Evolutionary conservation across 2,888 invertebrate genomes (phyloP).

Genomic region (Hylaea fasciaria): DNA sequence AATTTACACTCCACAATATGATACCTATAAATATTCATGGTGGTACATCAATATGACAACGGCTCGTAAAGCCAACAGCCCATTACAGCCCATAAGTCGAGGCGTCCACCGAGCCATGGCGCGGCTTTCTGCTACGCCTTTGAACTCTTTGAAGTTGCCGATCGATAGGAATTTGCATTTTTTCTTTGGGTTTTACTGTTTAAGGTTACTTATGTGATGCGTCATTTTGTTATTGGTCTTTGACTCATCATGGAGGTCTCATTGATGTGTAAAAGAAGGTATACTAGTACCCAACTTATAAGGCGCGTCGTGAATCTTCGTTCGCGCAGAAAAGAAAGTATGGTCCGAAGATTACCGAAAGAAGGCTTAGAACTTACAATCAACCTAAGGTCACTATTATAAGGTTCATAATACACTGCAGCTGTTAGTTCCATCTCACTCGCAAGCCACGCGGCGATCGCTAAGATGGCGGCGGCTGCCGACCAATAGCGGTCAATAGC

Average conservation of each 20-base stretch:
- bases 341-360: too few species aligned
- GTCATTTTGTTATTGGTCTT: slow-evolving; percentile 10
- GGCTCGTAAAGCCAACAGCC: slow-evolving; percentile 18
- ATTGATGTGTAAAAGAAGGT: too few species aligned
- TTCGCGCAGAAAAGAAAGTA: too few species aligned
- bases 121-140: slow-evolving; percentile 23
- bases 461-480: too few species aligned
- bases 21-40: slow-evolving; percentile 28
- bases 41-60: slow-evolving; percentile 27
- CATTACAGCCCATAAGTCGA: slow-evolving; percentile 44
- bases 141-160: slow-evolving; percentile 46
- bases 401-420: too few species aligned
- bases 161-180: slow-evolving; percentile 33
- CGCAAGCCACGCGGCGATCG: too few species aligned
- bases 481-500: too few species aligned
- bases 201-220: background rate
- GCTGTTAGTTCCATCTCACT: too few species aligned
- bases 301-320: too few species aligned
- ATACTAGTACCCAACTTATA: too few species aligned
- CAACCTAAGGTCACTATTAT: too few species aligned
- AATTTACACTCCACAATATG: slow-evolving; percentile 9
- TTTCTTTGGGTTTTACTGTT: slow-evolving; percentile 15
- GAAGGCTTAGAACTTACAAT: too few species aligned
- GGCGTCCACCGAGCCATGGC: slow-evolving; percentile 47
- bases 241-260: background rate